phyloP scores from a whole-genome alignment of 2,888 invertebrate genomes.

The Epicampocera succincta region DNA sequence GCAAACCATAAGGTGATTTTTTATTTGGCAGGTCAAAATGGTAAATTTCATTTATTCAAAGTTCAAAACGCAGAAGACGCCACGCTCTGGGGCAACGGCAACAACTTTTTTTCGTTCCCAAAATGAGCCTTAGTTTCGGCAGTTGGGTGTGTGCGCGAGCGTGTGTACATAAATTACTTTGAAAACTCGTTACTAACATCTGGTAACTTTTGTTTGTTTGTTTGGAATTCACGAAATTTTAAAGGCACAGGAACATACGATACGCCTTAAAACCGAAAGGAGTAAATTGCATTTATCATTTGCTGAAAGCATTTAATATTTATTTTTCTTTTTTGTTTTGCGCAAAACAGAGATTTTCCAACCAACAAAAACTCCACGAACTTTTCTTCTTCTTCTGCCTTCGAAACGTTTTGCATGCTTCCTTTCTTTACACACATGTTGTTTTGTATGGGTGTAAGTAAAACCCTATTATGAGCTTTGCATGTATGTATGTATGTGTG shows the following conservation, averaged over 20 bases:
- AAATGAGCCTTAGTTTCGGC: not conserved
- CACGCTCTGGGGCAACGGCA: constrained; percentile 22
- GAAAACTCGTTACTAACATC: constrained; percentile 26
- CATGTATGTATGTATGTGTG: too few relatives aligned
- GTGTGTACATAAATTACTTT: constrained; percentile 14
- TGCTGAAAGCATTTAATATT: constrained; percentile 25
- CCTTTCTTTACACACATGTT: not conserved
- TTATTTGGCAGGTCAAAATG: too few relatives aligned
- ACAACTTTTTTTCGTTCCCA: not conserved
- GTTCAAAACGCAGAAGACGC: constrained; percentile 31
- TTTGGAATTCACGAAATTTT: not conserved
- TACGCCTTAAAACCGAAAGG: constrained; percentile 4
- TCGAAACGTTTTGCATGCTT: constrained; percentile 10
- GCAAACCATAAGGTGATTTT: too few relatives aligned
- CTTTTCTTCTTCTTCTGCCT: not conserved
- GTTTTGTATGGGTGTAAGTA: not conserved
- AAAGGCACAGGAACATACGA: not conserved
- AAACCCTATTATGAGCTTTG: too few relatives aligned
- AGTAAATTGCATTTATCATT: constrained; percentile 51
- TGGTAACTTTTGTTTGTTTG: constrained; percentile 9
- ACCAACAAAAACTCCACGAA: not conserved
- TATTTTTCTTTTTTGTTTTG: constrained; percentile 1
- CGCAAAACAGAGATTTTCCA: constrained; percentile 2
- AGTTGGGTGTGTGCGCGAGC: not conserved
- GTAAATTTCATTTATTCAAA: constrained; percentile 45